Evolutionary conservation across 2,797 vertebrate species (phyloP), one percentile per base, ranked within the genome.

Genomic region (Pachyuromys duprasi): DNA sequence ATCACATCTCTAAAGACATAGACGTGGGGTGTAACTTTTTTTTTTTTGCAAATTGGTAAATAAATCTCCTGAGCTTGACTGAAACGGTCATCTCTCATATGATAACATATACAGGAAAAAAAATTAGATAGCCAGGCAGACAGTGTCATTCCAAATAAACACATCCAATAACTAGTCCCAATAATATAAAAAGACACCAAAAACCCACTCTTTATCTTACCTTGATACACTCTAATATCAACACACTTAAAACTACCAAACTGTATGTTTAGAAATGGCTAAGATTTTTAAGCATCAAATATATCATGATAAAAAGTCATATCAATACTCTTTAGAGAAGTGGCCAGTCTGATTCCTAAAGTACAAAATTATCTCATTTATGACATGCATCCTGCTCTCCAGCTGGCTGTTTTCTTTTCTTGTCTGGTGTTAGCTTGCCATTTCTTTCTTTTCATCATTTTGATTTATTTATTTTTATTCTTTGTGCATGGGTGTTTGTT

Each of bases 381-480:
- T 2, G 83, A 26, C 24, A 31, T 8, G 65, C 42, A 63, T 18
- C 11, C 42, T 92, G 8, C 33, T 55, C 49, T 79, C 86, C 49
- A 57, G n/a, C 78, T 53, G 49, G 1, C 55, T 72, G 4, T 39
- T 92, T 96, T 80, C 57, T 89, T 93, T 57, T 22, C 49, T 5
- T 90, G 36, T 95, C 20, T 31, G 49, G 18, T 5, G 31, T 79
- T 55, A 33, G 22, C 20, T 70, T 94, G 9, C 70, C 36, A 75
- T 90, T 94, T 95, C 79, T 81, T 90, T 93, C 28, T 89, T 60
- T 83, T 83, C 45, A 55, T 28, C 22, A 49, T 76, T 45, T 28
- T 49, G 0, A 49, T 31, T 13, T 49, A 31, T 14, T 49, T 65
- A 20, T 31, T 7, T 33, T 33, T 49, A 65, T 8, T 45, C 62